A percentile compares a stretch with the other conserved stretches of the same genome.
Conservation (phyloP, 2,888 invertebrate genomes). For the Julus scandinavius region DNA sequence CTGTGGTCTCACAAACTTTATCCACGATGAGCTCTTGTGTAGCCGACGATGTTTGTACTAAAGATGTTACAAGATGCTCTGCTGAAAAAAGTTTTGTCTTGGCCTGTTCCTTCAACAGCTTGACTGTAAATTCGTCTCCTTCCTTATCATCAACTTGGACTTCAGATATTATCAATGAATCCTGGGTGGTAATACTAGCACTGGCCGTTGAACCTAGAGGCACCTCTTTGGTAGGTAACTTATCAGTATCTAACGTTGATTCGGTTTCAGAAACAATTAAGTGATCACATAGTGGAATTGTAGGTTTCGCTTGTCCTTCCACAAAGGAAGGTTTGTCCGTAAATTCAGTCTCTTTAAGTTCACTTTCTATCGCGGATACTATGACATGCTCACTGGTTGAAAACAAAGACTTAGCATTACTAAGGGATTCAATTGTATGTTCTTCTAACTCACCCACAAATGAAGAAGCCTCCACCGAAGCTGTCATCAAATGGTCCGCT, state of each 20-base stretch:
- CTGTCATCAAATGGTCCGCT: conserved; percentile 53
- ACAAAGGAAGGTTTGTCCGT: conserved; percentile 55
- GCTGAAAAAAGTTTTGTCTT: conserved; percentile 50
- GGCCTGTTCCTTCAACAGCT: conserved; percentile 39
- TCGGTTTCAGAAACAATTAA: conserved; percentile 50
- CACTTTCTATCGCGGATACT: conserved; percentile 56
- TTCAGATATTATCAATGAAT: conserved; percentile 54
- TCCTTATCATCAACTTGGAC: conserved; percentile 52
- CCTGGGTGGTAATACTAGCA: conserved; percentile 47
- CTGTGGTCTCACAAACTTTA: conserved; percentile 47
- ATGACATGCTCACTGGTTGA: conserved; percentile 57
- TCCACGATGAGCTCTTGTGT: conserved; percentile 49
- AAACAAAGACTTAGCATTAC: conserved; percentile 38
- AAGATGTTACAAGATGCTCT: conserved; percentile 53
- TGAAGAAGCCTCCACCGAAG: conserved; percentile 47
- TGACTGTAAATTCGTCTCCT: conserved; percentile 43
- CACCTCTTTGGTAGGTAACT: conserved; percentile 16
- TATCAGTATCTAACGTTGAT: neutral
- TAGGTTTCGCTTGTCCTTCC: conserved; percentile 53
- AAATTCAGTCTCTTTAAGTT: conserved; percentile 51
- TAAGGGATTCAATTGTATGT: neutral
- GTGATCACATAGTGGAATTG: conserved; percentile 50
- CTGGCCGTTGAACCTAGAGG: conserved; percentile 34
- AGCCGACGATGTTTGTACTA: conserved; percentile 13
- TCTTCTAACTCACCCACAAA: conserved; percentile 49